These are phyloP conservation scores for Nephrocerus scutellatus DNA, from an alignment of 2,888 invertebrate species.

Conservation along the genomic window DNA sequence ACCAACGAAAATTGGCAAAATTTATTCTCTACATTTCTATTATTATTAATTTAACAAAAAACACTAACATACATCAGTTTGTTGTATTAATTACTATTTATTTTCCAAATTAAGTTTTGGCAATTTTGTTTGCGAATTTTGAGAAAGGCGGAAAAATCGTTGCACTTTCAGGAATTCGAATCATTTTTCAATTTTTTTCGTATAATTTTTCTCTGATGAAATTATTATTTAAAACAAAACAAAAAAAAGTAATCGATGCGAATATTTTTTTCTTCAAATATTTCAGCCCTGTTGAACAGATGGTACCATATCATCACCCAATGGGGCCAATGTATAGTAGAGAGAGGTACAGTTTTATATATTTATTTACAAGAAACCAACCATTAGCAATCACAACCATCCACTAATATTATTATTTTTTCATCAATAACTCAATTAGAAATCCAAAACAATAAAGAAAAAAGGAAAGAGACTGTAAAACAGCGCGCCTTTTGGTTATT, in stretches of 20 bases:
- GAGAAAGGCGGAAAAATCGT: no score
- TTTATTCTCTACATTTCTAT: constrained; percentile 2
- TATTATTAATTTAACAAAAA: no score
- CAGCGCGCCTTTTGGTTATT: no score
- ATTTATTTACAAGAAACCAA: constrained; percentile 18
- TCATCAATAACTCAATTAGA: constrained; percentile 8
- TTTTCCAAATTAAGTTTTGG: background rate
- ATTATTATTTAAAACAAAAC: no score
- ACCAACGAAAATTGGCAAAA: constrained; percentile 19
- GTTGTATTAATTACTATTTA: background rate
- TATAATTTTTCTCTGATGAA: no score
- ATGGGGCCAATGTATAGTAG: constrained; percentile 50
- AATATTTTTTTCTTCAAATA: constrained; percentile 33
- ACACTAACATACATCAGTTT: constrained; percentile 3
- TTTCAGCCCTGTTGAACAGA: constrained; percentile 50
- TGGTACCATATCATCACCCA: constrained; percentile 51
- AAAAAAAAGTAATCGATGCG: constrained; percentile 24
- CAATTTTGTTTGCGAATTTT: constrained; percentile 1
- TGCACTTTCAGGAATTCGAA: no score
- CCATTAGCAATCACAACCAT: no score
- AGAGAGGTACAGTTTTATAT: constrained; percentile 47
- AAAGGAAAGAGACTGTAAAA: no score
- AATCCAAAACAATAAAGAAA: no score
- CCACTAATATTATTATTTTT: no score
- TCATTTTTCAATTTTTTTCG: no score